These are phyloP conservation scores for Caenorhabditis remanei DNA, from an alignment of 1,140 invertebrate genomes.

Conservation along the genomic window DNA sequence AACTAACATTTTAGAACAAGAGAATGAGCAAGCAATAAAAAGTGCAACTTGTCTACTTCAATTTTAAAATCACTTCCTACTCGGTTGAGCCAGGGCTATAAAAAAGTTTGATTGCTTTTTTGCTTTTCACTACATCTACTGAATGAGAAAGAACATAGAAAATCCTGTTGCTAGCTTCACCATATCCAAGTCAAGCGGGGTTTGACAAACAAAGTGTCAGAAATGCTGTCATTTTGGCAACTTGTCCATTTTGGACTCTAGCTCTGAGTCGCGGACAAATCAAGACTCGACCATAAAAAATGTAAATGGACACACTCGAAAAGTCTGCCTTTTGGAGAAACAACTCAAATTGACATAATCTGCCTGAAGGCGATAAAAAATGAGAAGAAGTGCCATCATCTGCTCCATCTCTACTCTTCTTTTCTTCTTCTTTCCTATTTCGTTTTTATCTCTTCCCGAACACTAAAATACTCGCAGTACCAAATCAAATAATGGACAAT, in stretches of 20 bases:
- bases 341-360: constrained; percentile 54
- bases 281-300: constrained; percentile 41
- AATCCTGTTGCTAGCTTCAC: background rate
- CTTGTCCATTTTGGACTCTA: background rate
- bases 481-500: constrained; percentile 57
- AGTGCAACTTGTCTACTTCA: constrained; percentile 27
- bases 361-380: constrained; percentile 41
- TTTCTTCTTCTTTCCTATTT: background rate
- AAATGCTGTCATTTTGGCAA: constrained; percentile 51
- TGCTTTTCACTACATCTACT: background rate
- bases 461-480: constrained; percentile 36
- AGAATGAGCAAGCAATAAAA: constrained; percentile 15
- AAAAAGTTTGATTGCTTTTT: constrained; percentile 6
- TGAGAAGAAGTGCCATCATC: constrained; percentile 10
- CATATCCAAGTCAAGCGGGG: background rate
- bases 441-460: constrained; percentile 43
- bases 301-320: constrained; percentile 2
- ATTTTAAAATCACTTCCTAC: background rate
- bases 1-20: background rate
- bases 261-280: background rate
- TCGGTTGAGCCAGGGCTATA: background rate
- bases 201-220: constrained; percentile 50
- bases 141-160: background rate
- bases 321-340: background rate
- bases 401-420: background rate